Evolutionary conservation across 2,797 vertebrate genomes (phyloP).

Genomic region (Coregonus suidteri): DNA sequence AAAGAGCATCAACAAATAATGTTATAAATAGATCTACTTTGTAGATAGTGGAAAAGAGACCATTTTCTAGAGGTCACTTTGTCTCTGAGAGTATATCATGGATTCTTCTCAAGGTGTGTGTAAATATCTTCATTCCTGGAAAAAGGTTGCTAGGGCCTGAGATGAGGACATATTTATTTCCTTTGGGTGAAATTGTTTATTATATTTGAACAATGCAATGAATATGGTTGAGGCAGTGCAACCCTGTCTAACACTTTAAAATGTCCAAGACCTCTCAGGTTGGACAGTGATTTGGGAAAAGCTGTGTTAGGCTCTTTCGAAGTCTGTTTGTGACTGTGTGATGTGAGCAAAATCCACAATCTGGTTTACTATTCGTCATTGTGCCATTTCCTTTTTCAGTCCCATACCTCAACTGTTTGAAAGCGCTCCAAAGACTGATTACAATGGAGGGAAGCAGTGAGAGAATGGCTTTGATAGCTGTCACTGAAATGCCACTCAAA

Average conservation of each 20-base stretch:
- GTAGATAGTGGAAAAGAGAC: neutral
- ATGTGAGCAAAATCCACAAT: neutral
- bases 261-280: neutral
- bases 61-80: neutral
- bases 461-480: slow-evolving; percentile 3
- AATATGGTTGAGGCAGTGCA: neutral
- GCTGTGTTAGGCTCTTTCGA: neutral
- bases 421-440: neutral
- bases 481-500: slow-evolving; percentile 4
- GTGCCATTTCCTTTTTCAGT: slow-evolving; percentile 3
- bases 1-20: neutral
- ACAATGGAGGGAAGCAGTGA: neutral
- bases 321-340: neutral
- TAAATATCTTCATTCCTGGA: neutral
- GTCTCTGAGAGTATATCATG: neutral
- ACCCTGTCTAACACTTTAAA: neutral
- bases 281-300: neutral
- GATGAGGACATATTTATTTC: neutral
- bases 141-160: neutral
- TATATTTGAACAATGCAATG: neutral
- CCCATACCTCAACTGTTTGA: slow-evolving; percentile 5
- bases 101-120: neutral
- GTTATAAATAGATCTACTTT: neutral
- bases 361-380: neutral
- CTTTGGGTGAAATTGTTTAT: neutral